Evolutionary conservation across 2,888 invertebrate species (phyloP), one percentile per base, ranked within the genome.

Genomic region (Tetranychus piercei): DNA sequence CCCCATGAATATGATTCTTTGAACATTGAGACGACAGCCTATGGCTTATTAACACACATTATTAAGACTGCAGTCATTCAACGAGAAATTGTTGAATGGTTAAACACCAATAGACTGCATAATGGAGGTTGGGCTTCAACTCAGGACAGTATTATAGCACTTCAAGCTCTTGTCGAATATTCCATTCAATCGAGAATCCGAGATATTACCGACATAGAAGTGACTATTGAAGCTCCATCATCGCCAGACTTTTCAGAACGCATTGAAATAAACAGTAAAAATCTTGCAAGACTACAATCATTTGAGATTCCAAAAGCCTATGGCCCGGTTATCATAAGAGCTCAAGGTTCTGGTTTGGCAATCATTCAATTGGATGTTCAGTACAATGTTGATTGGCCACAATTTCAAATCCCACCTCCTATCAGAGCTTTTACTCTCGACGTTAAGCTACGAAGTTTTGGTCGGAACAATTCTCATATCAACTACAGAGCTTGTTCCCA

Each of bases 241-340:
- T 85, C 91, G 72, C 86, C 87, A 1, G 90, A 89, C 5, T 82
- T 87, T 79, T 86, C 76, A 0, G 76, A 77, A 22, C 73, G 76
- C 15, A 22, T 79, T 1, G 77, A 77, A 34, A 77, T 79, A 23
- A 77, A 76, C 79, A 87, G 89, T 80, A 86, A 88, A 77, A 91
- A 92, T 84, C 84, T 92, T 76, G 92, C 91, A 6, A 84, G 85
- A 78, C 85, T 91, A 80, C 92, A 92, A 83, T 87, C 85, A 77
- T 86, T 93, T 76, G 88, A 91, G 89, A 91, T 94, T 82, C 92
- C 92, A 0, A 88, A 90, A 80, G 94, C 94, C 71, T 95, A 92
- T 90, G 95, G 95, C 80, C 92, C 92, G 0, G 91, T 95, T 65
- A 90, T 92, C 83, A 92, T 94, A 71, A 89, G 91, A 79, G 94